These are phyloP conservation scores for Carassius auratus DNA, from an alignment of 2,113 vertebrate species.

Conservation along the genomic window DNA sequence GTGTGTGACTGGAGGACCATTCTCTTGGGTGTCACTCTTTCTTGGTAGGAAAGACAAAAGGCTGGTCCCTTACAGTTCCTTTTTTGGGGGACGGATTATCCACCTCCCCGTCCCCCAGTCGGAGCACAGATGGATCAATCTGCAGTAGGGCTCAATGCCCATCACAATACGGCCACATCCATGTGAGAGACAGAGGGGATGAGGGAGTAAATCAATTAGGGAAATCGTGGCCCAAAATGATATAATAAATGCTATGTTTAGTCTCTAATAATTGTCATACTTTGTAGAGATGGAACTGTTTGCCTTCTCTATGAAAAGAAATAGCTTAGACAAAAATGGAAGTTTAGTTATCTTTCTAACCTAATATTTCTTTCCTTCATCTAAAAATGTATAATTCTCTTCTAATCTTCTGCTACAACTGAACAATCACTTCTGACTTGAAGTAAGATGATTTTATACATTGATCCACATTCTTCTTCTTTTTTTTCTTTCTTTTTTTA, in stretches of 20 bases:
- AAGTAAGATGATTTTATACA: not conserved
- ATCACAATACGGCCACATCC: constrained; percentile 41
- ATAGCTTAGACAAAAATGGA: not conserved
- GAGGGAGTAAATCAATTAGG: not conserved
- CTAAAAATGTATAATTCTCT: not conserved
- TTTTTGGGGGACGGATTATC: constrained; percentile 53
- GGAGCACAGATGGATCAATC: constrained; percentile 64
- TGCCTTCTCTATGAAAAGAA: not conserved
- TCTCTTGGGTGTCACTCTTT: constrained; percentile 61
- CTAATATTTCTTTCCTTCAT: not conserved
- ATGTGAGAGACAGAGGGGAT: constrained; percentile 6
- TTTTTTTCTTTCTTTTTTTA: not conserved
- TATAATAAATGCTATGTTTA: constrained; percentile 4
- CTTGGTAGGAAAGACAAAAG: constrained; percentile 58
- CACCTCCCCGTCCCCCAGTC: constrained; percentile 38
- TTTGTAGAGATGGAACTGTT: not conserved
- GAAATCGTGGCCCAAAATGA: not conserved
- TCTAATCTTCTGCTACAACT: not conserved
- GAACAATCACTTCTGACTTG: not conserved
- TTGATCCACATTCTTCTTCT: not conserved
- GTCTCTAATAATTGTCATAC: not conserved
- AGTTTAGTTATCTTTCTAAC: not conserved
- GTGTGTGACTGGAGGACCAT: not conserved
- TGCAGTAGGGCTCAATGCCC: constrained; percentile 55
- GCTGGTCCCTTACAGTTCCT: constrained; percentile 64